Percentiles rank a stretch among this genome's conserved stretches.
These are phyloP conservation scores for Andrena praecox DNA, from an alignment of 2,888 invertebrate genomes.

Conservation along the genomic window DNA sequence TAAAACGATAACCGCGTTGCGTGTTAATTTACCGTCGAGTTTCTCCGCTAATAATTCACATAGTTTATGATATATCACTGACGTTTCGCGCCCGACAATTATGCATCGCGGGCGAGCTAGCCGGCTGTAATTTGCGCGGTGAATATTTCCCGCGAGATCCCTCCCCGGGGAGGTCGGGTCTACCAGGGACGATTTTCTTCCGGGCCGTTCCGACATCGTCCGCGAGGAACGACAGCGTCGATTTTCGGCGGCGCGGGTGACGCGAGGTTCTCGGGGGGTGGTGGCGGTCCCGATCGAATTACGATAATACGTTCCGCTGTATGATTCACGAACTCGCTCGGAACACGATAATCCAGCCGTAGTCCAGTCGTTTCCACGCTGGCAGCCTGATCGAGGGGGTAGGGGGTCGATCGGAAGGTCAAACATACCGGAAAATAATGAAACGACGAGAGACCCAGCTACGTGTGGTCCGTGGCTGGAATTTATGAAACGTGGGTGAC, in stretches of 20 bases:
- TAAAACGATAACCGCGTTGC: conserved; percentile 73
- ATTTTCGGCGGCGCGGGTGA: not conserved
- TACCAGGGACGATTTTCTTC: conserved; percentile 20
- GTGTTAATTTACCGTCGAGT: conserved; percentile 71
- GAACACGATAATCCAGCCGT: conserved; percentile 20
- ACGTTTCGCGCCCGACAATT: conserved; percentile 64
- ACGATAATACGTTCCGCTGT: conserved; percentile 22
- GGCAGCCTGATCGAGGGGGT: conserved; percentile 1
- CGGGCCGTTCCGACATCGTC: not conserved
- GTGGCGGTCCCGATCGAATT: conserved; percentile 9
- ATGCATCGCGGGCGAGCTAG: conserved; percentile 32
- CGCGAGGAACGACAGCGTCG: not conserved
- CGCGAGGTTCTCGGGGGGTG: not conserved
- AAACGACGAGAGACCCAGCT: conserved; percentile 5
- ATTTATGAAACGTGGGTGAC: conserved; percentile 36
- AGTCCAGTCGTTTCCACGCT: conserved; percentile 13
- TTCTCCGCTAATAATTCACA: conserved; percentile 71
- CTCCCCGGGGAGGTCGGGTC: not conserved
- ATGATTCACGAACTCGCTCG: conserved; percentile 19
- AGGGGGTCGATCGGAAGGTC: conserved; percentile 20
- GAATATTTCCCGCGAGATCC: conserved; percentile 26
- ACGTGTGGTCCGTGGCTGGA: not conserved
- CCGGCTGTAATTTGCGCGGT: conserved; percentile 40
- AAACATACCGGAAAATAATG: conserved; percentile 38
- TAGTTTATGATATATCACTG: conserved; percentile 69